Conservation (phyloP, 2,113 vertebrate genomes). For the Cyanoderma ruficeps region DNA sequence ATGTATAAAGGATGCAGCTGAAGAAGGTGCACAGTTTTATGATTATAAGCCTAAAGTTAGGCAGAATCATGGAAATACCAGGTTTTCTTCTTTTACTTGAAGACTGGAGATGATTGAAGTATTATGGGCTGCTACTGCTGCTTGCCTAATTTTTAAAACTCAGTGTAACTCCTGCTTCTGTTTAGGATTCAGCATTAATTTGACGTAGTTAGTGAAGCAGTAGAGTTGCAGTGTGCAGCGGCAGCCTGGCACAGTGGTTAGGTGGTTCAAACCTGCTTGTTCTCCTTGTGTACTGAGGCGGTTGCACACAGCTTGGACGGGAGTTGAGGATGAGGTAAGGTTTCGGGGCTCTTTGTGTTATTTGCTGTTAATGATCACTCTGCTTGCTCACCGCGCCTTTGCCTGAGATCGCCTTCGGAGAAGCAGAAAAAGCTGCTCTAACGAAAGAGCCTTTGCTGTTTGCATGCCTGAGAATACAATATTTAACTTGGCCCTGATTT, state of each 20-base stretch:
- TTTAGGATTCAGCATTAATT: not conserved
- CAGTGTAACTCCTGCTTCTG: not conserved
- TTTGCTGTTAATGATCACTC: not conserved
- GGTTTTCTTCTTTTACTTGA: not conserved
- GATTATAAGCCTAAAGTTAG: not conserved
- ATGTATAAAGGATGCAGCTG: not conserved
- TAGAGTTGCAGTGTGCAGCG: not conserved
- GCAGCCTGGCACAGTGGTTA: not conserved
- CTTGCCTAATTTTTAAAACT: not conserved
- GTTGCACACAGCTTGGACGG: not conserved
- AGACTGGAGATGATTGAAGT: not conserved
- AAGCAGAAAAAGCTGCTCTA: not conserved
- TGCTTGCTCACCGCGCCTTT: not conserved
- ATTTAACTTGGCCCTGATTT: conserved; percentile 7
- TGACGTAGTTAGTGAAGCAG: not conserved
- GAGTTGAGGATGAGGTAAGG: not conserved
- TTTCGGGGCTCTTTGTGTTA: not conserved
- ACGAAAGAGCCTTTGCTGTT: not conserved
- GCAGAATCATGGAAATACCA: not conserved
- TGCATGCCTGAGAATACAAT: not conserved
- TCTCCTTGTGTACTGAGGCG: not conserved
- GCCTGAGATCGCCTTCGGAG: conserved; percentile 5
- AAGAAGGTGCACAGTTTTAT: not conserved
- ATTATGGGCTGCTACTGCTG: not conserved
- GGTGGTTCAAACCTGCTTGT: not conserved